These are phyloP conservation scores for Tichodroma muraria DNA, from an alignment of 2,113 vertebrate species.

Conservation along the genomic window DNA sequence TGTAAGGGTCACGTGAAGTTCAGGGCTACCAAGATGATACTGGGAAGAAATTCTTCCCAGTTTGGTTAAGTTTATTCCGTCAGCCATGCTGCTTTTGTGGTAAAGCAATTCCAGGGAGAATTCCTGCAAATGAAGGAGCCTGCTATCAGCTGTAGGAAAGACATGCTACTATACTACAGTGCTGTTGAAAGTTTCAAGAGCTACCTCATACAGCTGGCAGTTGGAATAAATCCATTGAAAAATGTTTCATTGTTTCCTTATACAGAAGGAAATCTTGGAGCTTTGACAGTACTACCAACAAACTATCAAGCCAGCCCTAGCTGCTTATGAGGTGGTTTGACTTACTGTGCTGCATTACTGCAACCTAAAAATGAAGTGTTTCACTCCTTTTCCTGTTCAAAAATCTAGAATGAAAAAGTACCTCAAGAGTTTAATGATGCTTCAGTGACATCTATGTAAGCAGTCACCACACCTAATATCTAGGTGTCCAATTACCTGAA, in stretches of 20 bases:
- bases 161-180: not conserved
- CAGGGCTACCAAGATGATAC: not conserved
- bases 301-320: not conserved
- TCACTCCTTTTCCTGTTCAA: not conserved
- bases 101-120: not conserved
- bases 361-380: not conserved
- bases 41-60: not conserved
- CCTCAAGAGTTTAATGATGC: not conserved
- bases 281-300: not conserved
- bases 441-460: not conserved
- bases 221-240: not conserved
- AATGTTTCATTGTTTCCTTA: not conserved
- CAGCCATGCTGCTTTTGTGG: not conserved
- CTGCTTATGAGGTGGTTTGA: not conserved
- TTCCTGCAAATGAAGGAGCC: not conserved
- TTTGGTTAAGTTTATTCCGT: not conserved
- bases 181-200: not conserved
- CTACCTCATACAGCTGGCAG: not conserved
- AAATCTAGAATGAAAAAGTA: not conserved
- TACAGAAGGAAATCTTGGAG: not conserved
- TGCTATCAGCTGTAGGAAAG: not conserved
- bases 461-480: not conserved
- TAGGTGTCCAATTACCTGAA: not conserved
- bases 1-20: accelerated
- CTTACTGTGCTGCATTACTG: not conserved